Evolutionary conservation across 2,888 invertebrate species (phyloP).

Genomic region (Drosophila neonasuta): DNA sequence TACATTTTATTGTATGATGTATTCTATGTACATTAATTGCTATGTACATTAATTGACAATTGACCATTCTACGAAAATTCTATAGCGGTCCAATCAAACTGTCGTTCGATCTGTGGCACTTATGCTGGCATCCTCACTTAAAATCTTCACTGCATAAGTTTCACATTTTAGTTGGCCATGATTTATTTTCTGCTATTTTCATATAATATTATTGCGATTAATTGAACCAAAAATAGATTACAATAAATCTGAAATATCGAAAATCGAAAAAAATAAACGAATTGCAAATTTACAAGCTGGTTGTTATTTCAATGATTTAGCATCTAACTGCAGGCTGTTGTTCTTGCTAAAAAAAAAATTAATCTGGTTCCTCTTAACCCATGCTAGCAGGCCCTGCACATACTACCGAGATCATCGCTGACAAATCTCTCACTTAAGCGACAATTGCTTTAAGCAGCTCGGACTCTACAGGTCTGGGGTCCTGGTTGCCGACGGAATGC

Average conservation of each 20-base stretch:
- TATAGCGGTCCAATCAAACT: constrained; percentile 18
- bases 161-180: constrained; percentile 18
- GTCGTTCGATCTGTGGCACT: constrained; percentile 29
- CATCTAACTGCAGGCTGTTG: too few species aligned
- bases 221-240: constrained; percentile 44
- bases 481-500: too few species aligned
- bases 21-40: constrained; percentile 16
- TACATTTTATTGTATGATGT: constrained; percentile 19
- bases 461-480: too few species aligned
- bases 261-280: constrained; percentile 50
- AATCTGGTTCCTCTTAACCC: too few species aligned
- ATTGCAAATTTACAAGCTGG: constrained; percentile 13
- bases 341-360: too few species aligned
- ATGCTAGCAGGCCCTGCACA: too few species aligned
- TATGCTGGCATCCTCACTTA: constrained; percentile 60
- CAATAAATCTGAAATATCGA: constrained; percentile 9
- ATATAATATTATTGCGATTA: constrained; percentile 12
- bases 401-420: too few species aligned
- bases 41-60: constrained; percentile 19
- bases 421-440: too few species aligned
- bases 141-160: constrained; percentile 32
- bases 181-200: constrained; percentile 2
- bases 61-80: constrained; percentile 22
- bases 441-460: too few species aligned
- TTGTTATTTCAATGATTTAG: background rate